phyloP scores from a whole-genome alignment of 2,797 vertebrate species.

The Epinephelus malabaricus region DNA sequence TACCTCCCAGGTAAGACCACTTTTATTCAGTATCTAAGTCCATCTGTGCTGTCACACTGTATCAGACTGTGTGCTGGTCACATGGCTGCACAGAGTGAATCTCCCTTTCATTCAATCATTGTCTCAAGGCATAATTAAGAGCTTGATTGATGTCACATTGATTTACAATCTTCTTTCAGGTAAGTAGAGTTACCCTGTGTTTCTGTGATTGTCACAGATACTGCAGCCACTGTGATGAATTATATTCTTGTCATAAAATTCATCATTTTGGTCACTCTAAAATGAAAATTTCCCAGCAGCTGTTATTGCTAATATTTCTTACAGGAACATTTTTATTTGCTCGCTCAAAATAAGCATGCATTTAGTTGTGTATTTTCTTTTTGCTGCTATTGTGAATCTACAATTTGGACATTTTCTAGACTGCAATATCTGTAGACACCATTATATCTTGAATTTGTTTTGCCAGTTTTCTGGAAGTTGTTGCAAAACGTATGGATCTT shows the following conservation, averaged over 20 bases:
- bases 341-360: background rate
- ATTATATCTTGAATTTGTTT: background rate
- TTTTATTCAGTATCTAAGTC: conserved; percentile 9
- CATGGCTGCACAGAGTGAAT: conserved; percentile 39
- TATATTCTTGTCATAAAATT: background rate
- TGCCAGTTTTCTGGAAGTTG: background rate
- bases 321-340: background rate
- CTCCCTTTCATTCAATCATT: conserved; percentile 49
- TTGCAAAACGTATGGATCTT: background rate
- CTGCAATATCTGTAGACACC: background rate
- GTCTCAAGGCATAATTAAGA: conserved; percentile 55
- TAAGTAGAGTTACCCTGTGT: conserved; percentile 20
- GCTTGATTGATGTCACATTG: conserved; percentile 53
- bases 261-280: conserved; percentile 14
- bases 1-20: conserved; percentile 91
- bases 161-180: conserved; percentile 44
- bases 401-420: background rate
- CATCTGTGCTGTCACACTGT: conserved; percentile 14
- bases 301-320: background rate
- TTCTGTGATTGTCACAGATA: background rate
- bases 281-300: background rate
- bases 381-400: background rate
- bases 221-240: background rate
- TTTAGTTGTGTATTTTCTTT: background rate
- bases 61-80: conserved; percentile 20